Base-by-base conservation (phyloP, 2,888 invertebrate genomes). In the Netelia melanura region DNA sequence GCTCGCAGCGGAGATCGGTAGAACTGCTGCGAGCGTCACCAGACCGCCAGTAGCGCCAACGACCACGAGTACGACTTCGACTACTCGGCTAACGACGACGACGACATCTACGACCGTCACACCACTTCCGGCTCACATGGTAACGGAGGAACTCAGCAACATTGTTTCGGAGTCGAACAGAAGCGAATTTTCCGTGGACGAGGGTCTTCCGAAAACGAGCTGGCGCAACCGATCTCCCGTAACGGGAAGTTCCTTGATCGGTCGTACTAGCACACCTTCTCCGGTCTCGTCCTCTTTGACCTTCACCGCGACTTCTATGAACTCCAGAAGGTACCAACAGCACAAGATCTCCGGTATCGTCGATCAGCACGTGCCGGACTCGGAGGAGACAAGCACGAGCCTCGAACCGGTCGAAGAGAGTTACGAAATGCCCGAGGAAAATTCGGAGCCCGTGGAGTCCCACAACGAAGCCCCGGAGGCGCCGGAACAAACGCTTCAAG, bases 141-240 rank as follows among this genome's bases (percentile, higher is more conserved):
- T 92, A 3, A 92, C 93, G 0, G 93, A 95, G 87, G 94, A 95
- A 74, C 92, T 94, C 56, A 94, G 93, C n/a, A 94, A 94, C 83
- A 92, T 95, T 75, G 92, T 94, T 48, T 94, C 95, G 52, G 95
- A 95, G 80, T 95, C 95, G 1, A 95, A 95, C 87, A 95, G 95
- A 89, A 95, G 95, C 89, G 95, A 95, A 82, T 95, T 96, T 85
- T 95, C 94, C 75, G 95, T 96, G 3, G 96, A 96, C 89, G 96
- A 96, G 91, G 93, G 94, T 2, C 95, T 95, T 72, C 95, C 95
- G 3, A 94, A 95, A 76, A 95, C 95, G 58, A 94, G 93, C 38
- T 92, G 93, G 90, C 90, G 90, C 3, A 85, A 89, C 1, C 88
- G 89, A 9, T 88, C 87, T 0, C 87, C 90, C 2, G 88, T 91